These are phyloP conservation scores for Pempheris klunzingeri DNA, from an alignment of 2,797 vertebrate genomes.

Conservation along the genomic window DNA sequence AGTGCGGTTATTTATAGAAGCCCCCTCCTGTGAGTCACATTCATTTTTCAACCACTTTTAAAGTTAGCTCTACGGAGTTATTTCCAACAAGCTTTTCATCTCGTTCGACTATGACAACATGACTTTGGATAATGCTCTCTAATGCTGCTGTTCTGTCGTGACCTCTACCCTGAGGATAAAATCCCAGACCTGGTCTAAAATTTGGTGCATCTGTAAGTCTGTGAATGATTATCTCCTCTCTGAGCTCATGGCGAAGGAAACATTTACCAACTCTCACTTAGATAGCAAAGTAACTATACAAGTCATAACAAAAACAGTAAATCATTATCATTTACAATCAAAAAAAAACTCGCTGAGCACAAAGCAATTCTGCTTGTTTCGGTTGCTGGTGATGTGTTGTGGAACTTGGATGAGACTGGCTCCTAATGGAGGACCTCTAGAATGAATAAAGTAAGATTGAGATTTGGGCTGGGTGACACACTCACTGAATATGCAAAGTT, in stretches of 20 bases:
- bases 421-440: conserved; percentile 19
- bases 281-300: conserved; percentile 2
- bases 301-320: not conserved
- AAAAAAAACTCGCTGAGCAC: conserved; percentile 16
- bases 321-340: not conserved
- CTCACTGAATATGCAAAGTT: conserved; percentile 11
- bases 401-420: conserved; percentile 8
- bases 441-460: conserved; percentile 22
- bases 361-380: conserved; percentile 11
- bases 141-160: conserved; percentile 5
- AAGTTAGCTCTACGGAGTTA: conserved; percentile 60
- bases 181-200: conserved; percentile 19
- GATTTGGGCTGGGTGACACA: not conserved
- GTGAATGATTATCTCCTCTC: conserved; percentile 2
- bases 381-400: conserved; percentile 10
- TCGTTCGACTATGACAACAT: conserved; percentile 47
- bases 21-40: conserved; percentile 66
- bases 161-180: conserved; percentile 14
- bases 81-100: conserved; percentile 66
- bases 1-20: conserved; percentile 80
- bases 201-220: conserved; percentile 7
- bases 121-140: conserved; percentile 41
- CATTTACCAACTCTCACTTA: not conserved
- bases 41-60: conserved; percentile 75
- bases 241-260: conserved; percentile 7